A percentile compares a stretch with the other conserved stretches of the same genome.
Conservation (phyloP, 1,140 invertebrate genomes). For the Ylistrum balloti region DNA sequence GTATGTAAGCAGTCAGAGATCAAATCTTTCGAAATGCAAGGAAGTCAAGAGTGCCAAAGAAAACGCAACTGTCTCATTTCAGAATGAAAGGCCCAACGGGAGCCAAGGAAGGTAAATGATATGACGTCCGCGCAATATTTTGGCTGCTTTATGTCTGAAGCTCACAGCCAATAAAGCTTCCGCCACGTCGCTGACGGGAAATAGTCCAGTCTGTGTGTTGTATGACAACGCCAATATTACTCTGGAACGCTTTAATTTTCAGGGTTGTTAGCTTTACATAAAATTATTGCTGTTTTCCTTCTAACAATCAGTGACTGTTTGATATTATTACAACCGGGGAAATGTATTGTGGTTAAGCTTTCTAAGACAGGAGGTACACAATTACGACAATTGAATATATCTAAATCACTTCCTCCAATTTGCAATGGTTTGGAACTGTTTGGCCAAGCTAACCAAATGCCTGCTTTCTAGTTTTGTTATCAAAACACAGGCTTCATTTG, state of each 20-base stretch:
- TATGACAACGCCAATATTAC: constrained; percentile 27
- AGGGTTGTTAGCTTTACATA: no score
- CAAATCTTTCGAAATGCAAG: background rate
- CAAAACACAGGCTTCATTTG: constrained; percentile 27
- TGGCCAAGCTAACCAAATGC: background rate
- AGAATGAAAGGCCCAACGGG: background rate
- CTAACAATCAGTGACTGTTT: no score
- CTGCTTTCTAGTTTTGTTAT: background rate
- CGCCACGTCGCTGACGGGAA: constrained; percentile 16
- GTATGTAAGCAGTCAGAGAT: background rate
- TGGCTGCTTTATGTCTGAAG: background rate
- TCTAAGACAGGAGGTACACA: no score
- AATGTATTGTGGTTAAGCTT: no score
- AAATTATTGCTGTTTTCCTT: no score
- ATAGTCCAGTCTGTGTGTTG: background rate
- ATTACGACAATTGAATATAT: no score
- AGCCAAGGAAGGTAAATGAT: background rate
- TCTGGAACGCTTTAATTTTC: background rate
- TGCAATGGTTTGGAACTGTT: no score
- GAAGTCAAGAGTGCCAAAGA: background rate
- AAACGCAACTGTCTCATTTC: background rate
- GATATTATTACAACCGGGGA: no score
- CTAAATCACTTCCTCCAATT: no score
- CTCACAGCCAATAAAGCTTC: constrained; percentile 22
- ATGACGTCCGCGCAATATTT: constrained; percentile 2